phyloP scores from a whole-genome alignment of 2,888 invertebrate species.

The Bedellia somnulentella region DNA sequence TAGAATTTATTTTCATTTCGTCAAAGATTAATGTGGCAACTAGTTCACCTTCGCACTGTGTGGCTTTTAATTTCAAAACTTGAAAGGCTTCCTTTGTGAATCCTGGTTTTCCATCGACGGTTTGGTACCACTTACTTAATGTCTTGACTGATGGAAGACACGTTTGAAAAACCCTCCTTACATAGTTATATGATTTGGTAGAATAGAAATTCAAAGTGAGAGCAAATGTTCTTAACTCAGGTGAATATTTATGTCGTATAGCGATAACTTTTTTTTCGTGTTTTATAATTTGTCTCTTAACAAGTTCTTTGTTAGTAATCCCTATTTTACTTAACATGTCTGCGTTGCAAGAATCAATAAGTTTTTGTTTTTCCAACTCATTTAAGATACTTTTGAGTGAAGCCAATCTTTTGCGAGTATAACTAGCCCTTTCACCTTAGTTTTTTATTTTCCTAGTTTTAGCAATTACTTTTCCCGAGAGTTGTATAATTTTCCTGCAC shows the following conservation, averaged over 20 bases:
- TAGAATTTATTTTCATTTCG: constrained; percentile 11
- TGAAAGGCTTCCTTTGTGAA: constrained; percentile 15
- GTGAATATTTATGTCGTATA: constrained; percentile 9
- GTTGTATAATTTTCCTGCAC: too few relatives aligned
- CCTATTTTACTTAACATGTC: too few relatives aligned
- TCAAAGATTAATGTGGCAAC: too few relatives aligned
- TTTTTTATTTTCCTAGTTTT: too few relatives aligned
- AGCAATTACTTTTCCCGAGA: too few relatives aligned
- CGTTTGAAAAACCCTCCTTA: constrained; percentile 17
- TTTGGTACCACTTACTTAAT: constrained; percentile 19
- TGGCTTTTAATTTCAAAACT: constrained; percentile 11
- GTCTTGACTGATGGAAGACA: constrained; percentile 17
- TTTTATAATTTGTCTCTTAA: not conserved
- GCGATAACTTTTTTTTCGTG: not conserved
- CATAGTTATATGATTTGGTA: constrained; percentile 19
- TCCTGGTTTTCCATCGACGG: constrained; percentile 18
- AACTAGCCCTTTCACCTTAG: too few relatives aligned
- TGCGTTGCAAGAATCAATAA: too few relatives aligned
- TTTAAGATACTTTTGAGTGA: too few relatives aligned
- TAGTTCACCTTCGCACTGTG: too few relatives aligned
- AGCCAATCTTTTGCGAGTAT: too few relatives aligned
- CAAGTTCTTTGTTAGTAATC: not conserved
- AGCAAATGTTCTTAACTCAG: constrained; percentile 12
- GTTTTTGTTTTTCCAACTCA: too few relatives aligned
- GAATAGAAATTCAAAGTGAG: constrained; percentile 22